Base-by-base conservation (phyloP, 2,113 vertebrate species). In the Polypterus senegalus region DNA sequence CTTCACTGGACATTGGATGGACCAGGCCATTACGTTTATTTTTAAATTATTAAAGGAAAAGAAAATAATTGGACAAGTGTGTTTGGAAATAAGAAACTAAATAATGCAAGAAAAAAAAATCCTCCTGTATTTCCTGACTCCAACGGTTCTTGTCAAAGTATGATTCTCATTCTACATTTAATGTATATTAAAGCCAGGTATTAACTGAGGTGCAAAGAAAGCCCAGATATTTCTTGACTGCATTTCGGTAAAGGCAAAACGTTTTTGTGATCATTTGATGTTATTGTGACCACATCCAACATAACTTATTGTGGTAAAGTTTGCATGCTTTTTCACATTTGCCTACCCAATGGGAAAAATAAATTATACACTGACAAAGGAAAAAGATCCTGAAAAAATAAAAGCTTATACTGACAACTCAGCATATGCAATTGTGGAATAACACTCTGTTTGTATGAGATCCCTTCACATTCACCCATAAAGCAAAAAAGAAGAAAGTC, bases 241-340 rank as follows among this genome's bases (percentile, higher is more conserved):
- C 4, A n/a, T 64, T 74, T 62, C 51, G 9, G 56, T 65, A 67
- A 66, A 65, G 72, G 69, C 61, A 64, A 63, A 59, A 53, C 65
- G 57, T 54, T 59, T 52, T 64, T 71, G 61, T 67, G 64, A 72
- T 57, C 65, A 67, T 63, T 69, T 69, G 68, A 61, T 69, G 64
- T 75, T 65, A 55, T 67, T 62, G 64, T 66, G 60, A 64, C 66
- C 60, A 59, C 49, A 52, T 70, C 73, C 65, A 59, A 66, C 57
- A 48, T 46, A 58, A 65, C 62, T 67, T 63, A 69, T 67, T 58
- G 61, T 70, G 67, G 63, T 67, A 54, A 65, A 59, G 60, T 67
- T 70, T 80, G 76, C 72, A 78, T 81, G 76, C 73, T 75, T 73
- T 75, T 63, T 73, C 66, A 76, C 54, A 66, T 62, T 63, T 52